Evolutionary conservation across 2,797 vertebrate genomes (phyloP), one percentile per base, ranked within the genome.

Genomic region (Crossoptilon crossoptilon): DNA sequence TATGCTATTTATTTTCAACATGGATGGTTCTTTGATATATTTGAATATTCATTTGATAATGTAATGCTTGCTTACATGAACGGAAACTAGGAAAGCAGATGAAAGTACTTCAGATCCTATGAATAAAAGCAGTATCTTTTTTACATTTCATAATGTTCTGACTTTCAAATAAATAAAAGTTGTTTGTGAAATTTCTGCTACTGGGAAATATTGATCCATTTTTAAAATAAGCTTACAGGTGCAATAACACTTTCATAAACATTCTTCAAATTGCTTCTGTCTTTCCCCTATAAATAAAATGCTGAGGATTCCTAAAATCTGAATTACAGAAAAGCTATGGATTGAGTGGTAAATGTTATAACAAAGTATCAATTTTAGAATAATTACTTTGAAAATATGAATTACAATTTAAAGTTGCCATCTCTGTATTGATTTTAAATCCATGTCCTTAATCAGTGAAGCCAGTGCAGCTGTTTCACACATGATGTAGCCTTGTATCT

Each of bases 341-440:
- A 59, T 90, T 90, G 90, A 89, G 66, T 90, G 94, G 53, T 88
- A 96, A 97, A 87, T 56, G 21, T 74, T 93, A 29, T 87, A 95
- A 76, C 63, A 90, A 70, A 94, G 53, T 90, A 88, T 96, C 90
- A 95, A 51, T 94, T 97, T 97, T 96, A 91, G 33, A 93, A 81
- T 91, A 96, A 96, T 96, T 97, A 95, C 92, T 96, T 93, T 96
- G 79, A 92, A 95, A 96, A 96, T 97, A 93, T 23, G 64, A 89
- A 97, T 97, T 96, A 94, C 23, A 67, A 93, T 97, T 97, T 96
- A 97, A 94, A 96, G 93, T 95, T 46, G 23, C 87, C 46, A 31
- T 69, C 31, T 62, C 59, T 74, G 48, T 43, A 62, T 46, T 83
- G 14, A 44, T 72, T 82, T 87, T 64, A 88, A 93, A 84, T 58